Evolutionary conservation across 2,113 vertebrate species (phyloP), one percentile per base, ranked within the genome.

Genomic region (Pongo pygmaeus): DNA sequence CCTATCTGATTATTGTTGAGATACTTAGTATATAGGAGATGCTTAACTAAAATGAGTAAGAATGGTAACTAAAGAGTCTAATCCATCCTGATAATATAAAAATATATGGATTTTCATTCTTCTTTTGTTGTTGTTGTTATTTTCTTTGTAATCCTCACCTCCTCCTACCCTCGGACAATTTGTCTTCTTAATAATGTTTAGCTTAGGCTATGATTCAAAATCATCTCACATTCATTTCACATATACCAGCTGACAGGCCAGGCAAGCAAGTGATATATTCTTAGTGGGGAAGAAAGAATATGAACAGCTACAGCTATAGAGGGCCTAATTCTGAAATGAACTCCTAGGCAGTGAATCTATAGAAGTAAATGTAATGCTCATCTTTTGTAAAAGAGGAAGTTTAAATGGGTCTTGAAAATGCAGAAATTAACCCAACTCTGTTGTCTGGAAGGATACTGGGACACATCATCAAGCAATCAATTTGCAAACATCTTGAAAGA

Each of bases 401-500:
- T 89, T 32, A 8, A 22, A 77, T 78, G 2, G 23, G 14, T 32
- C 32, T 89, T 85, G 18, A 84, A 67, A 84, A 80, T 20, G 35
- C 27, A 93, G 64, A 57, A 93, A 78, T 67, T 6, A 74, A 8
- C 17, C 40, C 38, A 57, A 18, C 20, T 67, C 23, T 75, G 22
- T 35, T 74, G 52, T 94, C 81, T 35, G 38, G n/a, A 40, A 91
- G n/a, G 64, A 77, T 55, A 43, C 3, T 35, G n/a, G 30, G 77
- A 93, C n/a, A 38, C 16, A 94, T 79, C 55, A 79, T 13, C 87
- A 93, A 81, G 38, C 30, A 93, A 67, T 55, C 92, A 90, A 96
- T 96, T 72, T 92, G 75, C 4, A 94, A 84, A n/a, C 85, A 84
- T 84, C 43, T 96, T 46, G 16, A 40, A 97, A 96, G 48, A 97